Base-by-base conservation (phyloP, 2,888 invertebrate species). In the Cryptocephalus primarius region DNA sequence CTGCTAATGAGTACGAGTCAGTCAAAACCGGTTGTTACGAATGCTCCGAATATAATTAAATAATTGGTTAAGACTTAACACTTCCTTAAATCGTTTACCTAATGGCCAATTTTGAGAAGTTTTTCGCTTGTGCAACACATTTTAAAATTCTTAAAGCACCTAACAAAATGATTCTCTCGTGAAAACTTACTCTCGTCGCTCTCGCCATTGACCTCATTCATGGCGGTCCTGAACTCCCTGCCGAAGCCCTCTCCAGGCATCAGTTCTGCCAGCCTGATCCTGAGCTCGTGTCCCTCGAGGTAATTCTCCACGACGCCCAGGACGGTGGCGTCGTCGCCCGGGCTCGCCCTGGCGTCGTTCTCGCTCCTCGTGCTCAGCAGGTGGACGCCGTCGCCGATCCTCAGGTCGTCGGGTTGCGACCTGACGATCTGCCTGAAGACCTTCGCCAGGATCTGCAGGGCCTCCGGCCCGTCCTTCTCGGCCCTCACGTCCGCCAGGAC, bases 251-350 rank as follows among this genome's bases (percentile, higher is more conserved):
- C 77, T 54, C 78, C 77, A 8, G 83, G 82, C 49, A 87, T 72
- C 51, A 88, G 66, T 60, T 80, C 82, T 1, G 81, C 79, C 45
- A 88, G 67, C 59, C 79, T 83, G 48, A 88, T 80, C 60, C 82
- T 77, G 11, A 88, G 63, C 62, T 88, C 88, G 54, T 86, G 83
- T 2, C 76, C 81, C 60, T 81, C 77, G 2, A 88, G 66, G 57
- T 86, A 86, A 57, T 76, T 77, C 11, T 83, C 76, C 58, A 86
- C 69, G 9, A 77, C 69, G 8, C 75, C 79, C 45, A 83, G 54
- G 0, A 76, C 63, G 1, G 76, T 72, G 38, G 76, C 75, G 53
- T 77, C 77, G 36, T 73, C 78, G 36, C 73, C 78, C 49, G 54
- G 61, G 56, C 40, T 74, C 66, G 65, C 63, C 64, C 80, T 66